Conservation (phyloP, 2,113 vertebrate genomes). For the Zapus hudsonius region DNA sequence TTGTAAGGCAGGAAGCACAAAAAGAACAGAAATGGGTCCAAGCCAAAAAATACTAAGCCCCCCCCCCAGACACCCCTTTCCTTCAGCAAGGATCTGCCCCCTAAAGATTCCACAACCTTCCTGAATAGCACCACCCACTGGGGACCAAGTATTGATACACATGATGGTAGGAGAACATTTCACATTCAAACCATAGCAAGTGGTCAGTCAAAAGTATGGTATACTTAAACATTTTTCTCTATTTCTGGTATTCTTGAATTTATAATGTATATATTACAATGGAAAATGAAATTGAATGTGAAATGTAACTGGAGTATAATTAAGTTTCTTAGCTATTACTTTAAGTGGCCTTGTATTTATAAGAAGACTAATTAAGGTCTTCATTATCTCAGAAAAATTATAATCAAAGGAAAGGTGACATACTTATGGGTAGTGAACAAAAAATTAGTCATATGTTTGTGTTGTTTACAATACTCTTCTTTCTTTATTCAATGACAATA, state of each 20-base stretch:
- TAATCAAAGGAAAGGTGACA: neutral
- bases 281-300: neutral
- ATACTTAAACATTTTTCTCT: neutral
- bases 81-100: too few species aligned
- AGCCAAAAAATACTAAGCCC: too few species aligned
- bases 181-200: too few species aligned
- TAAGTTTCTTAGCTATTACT: neutral
- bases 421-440: neutral
- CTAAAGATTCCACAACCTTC: too few species aligned
- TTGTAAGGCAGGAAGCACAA: too few species aligned
- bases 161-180: too few species aligned
- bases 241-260: neutral
- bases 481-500: neutral
- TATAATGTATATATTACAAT: neutral
- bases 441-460: neutral
- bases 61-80: too few species aligned
- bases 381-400: neutral
- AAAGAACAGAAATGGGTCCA: too few species aligned
- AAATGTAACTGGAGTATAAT: neutral
- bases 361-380: too few species aligned
- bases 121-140: too few species aligned
- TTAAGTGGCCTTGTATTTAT: neutral
- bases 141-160: too few species aligned
- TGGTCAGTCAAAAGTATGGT: neutral
- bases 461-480: neutral